A percentile compares a stretch with the other conserved stretches of the same genome.
Evolutionary conservation across 2,113 vertebrate species (phyloP).

Genomic region (Mandrillus leucophaeus): DNA sequence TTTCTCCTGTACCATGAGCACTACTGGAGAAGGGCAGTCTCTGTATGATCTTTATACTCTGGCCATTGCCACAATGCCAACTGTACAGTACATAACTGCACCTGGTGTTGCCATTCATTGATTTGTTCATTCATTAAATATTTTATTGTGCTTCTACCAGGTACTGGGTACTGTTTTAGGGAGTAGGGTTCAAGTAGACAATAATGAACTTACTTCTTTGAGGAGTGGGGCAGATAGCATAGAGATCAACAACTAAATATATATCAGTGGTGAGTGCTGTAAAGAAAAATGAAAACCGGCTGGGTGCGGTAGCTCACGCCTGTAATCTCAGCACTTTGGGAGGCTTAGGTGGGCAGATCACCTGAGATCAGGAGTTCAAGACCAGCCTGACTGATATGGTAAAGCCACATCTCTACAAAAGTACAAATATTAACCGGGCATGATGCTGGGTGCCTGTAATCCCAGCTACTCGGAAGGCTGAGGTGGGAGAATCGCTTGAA

Average conservation of each 20-base stretch:
- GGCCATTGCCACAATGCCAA: background rate
- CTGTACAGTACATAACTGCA: background rate
- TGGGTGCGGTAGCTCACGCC: background rate
- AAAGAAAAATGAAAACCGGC: background rate
- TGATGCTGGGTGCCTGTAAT: background rate
- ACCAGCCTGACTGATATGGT: background rate
- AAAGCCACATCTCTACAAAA: background rate
- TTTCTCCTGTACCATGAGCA: background rate
- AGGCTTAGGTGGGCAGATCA: background rate
- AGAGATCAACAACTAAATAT: background rate
- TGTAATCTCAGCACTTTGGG: background rate
- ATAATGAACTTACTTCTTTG: background rate
- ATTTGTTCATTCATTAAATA: background rate
- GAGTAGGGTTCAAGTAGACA: background rate
- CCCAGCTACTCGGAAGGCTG: background rate
- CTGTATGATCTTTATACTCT: background rate
- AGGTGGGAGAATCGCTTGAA: background rate
- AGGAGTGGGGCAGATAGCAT: background rate
- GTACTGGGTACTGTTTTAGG: background rate
- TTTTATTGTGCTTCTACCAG: background rate
- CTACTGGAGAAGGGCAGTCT: background rate
- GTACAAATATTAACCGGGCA: background rate
- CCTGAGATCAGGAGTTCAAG: background rate
- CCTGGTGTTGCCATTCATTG: background rate
- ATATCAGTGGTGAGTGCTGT: background rate